phyloP scores from a whole-genome alignment of 35 echinoderm and acorn worm species.

The Anneissia japonica region DNA sequence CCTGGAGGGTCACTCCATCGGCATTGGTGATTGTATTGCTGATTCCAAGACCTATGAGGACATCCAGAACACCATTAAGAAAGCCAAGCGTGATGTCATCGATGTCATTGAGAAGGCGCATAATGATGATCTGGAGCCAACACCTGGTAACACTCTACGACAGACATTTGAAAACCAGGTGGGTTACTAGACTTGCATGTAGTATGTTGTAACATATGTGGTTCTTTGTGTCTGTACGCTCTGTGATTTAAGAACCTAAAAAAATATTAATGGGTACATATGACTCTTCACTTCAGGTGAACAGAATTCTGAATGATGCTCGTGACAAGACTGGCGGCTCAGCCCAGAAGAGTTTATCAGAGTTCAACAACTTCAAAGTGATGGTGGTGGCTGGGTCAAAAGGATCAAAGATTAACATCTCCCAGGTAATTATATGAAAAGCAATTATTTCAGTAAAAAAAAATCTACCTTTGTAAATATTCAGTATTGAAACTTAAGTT shows the following conservation, averaged over 20 bases:
- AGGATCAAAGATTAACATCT: slow-evolving; percentile 99
- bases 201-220: not conserved
- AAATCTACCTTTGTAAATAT: no score
- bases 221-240: not conserved
- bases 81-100: slow-evolving; percentile 97
- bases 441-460: no score
- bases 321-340: slow-evolving; percentile 99
- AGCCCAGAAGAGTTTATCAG: slow-evolving; percentile 99
- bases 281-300: slow-evolving; percentile 46
- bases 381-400: slow-evolving; percentile 99
- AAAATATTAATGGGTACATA: no score
- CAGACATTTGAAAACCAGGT: slow-evolving; percentile 99
- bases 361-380: slow-evolving; percentile 98
- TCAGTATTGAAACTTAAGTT: no score
- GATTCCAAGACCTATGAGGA: slow-evolving; percentile 87
- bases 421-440: slow-evolving; percentile 93
- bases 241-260: not conserved
- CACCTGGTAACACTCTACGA: slow-evolving; percentile 93
- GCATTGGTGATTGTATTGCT: slow-evolving; percentile 98
- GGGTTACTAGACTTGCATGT: not conserved
- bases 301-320: slow-evolving; percentile 94
- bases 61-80: slow-evolving; percentile 96
- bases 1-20: slow-evolving; percentile 91
- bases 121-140: slow-evolving; percentile 89
- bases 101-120: slow-evolving; percentile 99